Percentiles rank a stretch among this genome's conserved stretches.
Conservation (phyloP, 2,888 invertebrate genomes). For the Clusia tigrina region DNA sequence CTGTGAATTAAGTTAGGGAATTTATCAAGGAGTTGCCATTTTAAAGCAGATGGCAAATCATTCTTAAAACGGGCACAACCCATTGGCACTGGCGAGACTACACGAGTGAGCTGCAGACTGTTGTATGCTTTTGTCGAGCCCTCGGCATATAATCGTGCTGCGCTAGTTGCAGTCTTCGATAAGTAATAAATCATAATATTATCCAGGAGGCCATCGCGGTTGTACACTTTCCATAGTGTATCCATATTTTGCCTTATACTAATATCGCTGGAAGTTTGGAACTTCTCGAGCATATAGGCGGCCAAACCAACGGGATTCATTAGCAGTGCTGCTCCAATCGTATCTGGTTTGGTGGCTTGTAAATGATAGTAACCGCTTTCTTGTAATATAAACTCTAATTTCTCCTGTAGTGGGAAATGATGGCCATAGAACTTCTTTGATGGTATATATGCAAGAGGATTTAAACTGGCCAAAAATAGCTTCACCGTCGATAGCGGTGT, state of each 20-base stretch:
- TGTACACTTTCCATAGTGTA: constrained; percentile 70
- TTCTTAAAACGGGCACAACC: constrained; percentile 78
- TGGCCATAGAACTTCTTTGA: constrained; percentile 67
- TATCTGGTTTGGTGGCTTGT: constrained; percentile 89
- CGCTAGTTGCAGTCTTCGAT: constrained; percentile 75
- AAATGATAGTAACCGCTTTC: constrained; percentile 75
- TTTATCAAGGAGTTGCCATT: constrained; percentile 69
- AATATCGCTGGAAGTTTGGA: constrained; percentile 73
- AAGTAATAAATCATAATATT: constrained; percentile 85
- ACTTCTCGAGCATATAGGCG: constrained; percentile 90
- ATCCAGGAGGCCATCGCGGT: constrained; percentile 69
- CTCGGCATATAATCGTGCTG: constrained; percentile 77
- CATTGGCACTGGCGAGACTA: constrained; percentile 73
- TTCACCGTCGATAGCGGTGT: constrained; percentile 56
- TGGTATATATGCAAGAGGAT: constrained; percentile 69
- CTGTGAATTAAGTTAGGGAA: constrained; percentile 75
- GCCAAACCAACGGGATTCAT: constrained; percentile 80
- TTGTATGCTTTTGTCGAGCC: constrained; percentile 51
- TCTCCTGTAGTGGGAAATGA: constrained; percentile 60
- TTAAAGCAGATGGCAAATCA: constrained; percentile 71
- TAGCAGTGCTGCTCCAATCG: constrained; percentile 69
- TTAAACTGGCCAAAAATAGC: constrained; percentile 64
- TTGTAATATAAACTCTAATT: constrained; percentile 49
- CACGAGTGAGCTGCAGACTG: constrained; percentile 57
- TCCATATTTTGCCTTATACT: constrained; percentile 72